Evolutionary conservation across 2,888 invertebrate genomes (phyloP).

Genomic region (Orchestes rusci): DNA sequence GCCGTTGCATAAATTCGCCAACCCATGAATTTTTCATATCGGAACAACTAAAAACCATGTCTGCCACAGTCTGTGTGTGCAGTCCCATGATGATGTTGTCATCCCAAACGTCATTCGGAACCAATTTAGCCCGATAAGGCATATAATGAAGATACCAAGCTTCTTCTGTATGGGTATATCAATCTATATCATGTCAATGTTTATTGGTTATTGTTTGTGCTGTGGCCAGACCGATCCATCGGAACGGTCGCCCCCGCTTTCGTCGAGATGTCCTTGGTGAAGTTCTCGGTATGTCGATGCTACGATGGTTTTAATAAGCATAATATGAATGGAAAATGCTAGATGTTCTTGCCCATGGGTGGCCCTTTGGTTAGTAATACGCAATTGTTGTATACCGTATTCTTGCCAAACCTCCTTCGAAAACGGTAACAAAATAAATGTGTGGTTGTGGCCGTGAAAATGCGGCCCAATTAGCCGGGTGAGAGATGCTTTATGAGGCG

Average conservation of each 20-base stretch:
- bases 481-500: constrained; percentile 38
- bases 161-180: constrained; percentile 30
- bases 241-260: constrained; percentile 21
- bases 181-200: constrained; percentile 23
- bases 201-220: constrained; percentile 21
- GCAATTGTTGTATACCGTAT: too few relatives aligned
- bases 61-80: constrained; percentile 23
- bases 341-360: too few relatives aligned
- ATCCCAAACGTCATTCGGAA: constrained; percentile 39
- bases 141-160: constrained; percentile 46
- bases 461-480: constrained; percentile 43
- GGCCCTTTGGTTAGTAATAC: too few relatives aligned
- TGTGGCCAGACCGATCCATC: not conserved
- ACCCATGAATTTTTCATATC: constrained; percentile 24
- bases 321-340: too few relatives aligned
- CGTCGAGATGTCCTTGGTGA: too few relatives aligned
- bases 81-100: constrained; percentile 26
- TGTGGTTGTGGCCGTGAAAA: constrained; percentile 41
- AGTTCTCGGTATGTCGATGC: too few relatives aligned
- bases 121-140: constrained; percentile 45
- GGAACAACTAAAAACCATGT: constrained; percentile 24
- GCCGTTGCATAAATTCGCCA: constrained; percentile 18
- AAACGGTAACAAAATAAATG: constrained; percentile 37
- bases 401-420: constrained; percentile 8
- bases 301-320: too few relatives aligned